These are phyloP conservation scores for Eupithecia pulchellata DNA, from an alignment of 2,888 invertebrate species.

Conservation along the genomic window DNA sequence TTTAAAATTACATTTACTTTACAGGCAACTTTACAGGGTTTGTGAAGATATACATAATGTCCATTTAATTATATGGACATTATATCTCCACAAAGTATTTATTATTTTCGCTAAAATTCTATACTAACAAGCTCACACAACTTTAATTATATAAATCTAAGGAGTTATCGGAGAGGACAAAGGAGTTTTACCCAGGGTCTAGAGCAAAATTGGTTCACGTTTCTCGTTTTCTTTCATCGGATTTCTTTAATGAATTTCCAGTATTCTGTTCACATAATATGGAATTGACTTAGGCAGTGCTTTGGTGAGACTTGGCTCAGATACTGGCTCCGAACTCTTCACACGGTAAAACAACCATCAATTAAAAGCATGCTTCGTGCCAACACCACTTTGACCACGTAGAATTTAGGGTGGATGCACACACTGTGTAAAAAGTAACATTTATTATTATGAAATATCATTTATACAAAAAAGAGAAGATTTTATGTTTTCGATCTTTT, in stretches of 20 bases:
- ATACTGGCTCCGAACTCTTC: conserved; percentile 42
- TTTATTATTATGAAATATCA: too few relatives aligned
- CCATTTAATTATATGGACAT: background rate
- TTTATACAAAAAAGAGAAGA: too few relatives aligned
- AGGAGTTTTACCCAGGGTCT: conserved; percentile 10
- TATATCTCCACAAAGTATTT: too few relatives aligned
- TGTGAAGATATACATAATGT: background rate
- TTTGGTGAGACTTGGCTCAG: conserved; percentile 64
- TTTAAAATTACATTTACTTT: too few relatives aligned
- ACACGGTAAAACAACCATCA: conserved; percentile 63
- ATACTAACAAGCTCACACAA: background rate
- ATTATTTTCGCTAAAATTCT: background rate
- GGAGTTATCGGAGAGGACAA: conserved; percentile 17
- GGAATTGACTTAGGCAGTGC: conserved; percentile 55
- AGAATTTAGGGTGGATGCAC: conserved; percentile 24
- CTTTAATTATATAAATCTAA: conserved; percentile 12
- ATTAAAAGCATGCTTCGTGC: conserved; percentile 67
- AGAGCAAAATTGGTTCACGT: conserved; percentile 47
- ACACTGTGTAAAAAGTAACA: background rate
- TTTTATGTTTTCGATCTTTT: too few relatives aligned
- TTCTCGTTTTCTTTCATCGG: conserved; percentile 55
- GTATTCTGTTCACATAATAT: conserved; percentile 66
- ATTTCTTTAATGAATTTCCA: conserved; percentile 65
- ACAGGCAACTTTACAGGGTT: background rate
- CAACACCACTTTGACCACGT: conserved; percentile 40